These are phyloP conservation scores for Elanoides forficatus DNA, from an alignment of 2,113 vertebrate species.

Conservation along the genomic window DNA sequence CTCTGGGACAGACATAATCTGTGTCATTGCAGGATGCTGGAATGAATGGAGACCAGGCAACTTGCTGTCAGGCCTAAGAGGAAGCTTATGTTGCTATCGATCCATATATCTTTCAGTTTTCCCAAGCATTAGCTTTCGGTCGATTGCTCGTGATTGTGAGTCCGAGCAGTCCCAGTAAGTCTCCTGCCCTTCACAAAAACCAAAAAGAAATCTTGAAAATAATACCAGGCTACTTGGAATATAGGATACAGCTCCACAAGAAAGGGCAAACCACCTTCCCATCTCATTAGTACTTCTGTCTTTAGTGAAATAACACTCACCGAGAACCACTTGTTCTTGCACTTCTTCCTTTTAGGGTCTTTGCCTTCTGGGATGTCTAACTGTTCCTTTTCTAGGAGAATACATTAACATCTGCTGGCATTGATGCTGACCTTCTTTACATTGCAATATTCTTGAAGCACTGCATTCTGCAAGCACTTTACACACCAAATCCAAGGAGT, in stretches of 20 bases:
- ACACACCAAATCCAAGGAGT: background rate
- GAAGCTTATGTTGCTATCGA: background rate
- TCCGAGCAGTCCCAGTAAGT: background rate
- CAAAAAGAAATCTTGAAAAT: background rate
- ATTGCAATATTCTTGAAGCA: background rate
- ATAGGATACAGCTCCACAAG: background rate
- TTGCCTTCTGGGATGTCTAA: background rate
- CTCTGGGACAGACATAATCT: background rate
- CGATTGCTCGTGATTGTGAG: rapidly evolving
- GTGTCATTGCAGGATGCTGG: background rate
- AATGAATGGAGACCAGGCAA: background rate
- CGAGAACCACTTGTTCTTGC: background rate
- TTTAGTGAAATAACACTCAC: background rate
- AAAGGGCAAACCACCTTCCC: background rate
- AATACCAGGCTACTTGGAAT: background rate
- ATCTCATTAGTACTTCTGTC: background rate
- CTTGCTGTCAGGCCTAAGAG: background rate
- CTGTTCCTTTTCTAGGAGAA: background rate
- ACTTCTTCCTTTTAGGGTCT: background rate
- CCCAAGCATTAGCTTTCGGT: background rate
- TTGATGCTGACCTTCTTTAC: background rate
- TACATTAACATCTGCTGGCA: background rate
- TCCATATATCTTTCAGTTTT: background rate
- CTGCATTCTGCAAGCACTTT: background rate
- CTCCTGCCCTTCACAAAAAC: background rate